A percentile compares a stretch with the other conserved stretches of the same genome.
These are phyloP conservation scores for Octodon degus DNA, from an alignment of 2,113 vertebrate species.

Conservation along the genomic window DNA sequence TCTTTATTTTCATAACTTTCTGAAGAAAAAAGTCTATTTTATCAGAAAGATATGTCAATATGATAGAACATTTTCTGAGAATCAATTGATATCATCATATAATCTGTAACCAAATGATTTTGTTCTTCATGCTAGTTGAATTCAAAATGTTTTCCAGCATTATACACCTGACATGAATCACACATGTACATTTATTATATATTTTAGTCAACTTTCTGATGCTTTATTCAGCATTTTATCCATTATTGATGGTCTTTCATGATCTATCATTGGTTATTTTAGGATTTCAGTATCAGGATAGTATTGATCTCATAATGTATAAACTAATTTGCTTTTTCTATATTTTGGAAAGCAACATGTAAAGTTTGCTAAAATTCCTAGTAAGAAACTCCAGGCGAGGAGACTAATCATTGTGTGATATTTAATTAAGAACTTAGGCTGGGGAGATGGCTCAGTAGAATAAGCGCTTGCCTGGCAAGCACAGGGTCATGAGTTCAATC, in stretches of 20 bases:
- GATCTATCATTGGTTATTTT: not conserved
- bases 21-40: not conserved
- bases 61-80: not conserved
- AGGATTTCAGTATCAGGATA: not conserved
- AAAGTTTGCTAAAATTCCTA: not conserved
- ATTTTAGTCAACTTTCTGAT: not conserved
- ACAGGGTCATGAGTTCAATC: too few relatives aligned
- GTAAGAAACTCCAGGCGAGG: not conserved
- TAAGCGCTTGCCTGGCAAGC: too few relatives aligned
- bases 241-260: not conserved
- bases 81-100: not conserved
- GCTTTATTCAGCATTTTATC: not conserved
- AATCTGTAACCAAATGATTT: not conserved
- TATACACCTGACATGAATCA: not conserved
- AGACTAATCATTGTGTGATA: not conserved
- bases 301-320: not conserved
- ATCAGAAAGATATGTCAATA: not conserved
- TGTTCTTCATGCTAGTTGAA: not conserved
- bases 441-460: too few relatives aligned
- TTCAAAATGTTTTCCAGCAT: not conserved
- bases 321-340: not conserved
- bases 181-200: not conserved
- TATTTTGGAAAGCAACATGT: not conserved
- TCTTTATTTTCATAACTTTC: not conserved
- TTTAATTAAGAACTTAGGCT: conserved; percentile 26